A percentile compares a stretch with the other conserved stretches of the same genome.
These are phyloP conservation scores for Engystomops pustulosus DNA, from an alignment of 2,113 vertebrate species.

Conservation along the genomic window DNA sequence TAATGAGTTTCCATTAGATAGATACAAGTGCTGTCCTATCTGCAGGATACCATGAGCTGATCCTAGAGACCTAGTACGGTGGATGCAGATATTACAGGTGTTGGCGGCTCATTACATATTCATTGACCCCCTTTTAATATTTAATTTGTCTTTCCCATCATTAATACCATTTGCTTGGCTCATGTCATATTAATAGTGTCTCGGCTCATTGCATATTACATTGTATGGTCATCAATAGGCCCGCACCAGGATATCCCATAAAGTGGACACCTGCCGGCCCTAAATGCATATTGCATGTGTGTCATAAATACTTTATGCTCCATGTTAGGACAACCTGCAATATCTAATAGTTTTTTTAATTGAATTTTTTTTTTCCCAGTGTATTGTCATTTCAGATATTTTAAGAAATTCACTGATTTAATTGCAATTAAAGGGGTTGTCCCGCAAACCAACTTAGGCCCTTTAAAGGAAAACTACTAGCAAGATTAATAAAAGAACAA, in stretches of 20 bases:
- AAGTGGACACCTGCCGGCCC: background rate
- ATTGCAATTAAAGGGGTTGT: too few relatives aligned
- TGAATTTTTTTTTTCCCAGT: background rate
- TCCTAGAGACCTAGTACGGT: too few relatives aligned
- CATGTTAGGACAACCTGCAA: background rate
- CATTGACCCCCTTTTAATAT: background rate
- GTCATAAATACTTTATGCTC: background rate
- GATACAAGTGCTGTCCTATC: too few relatives aligned
- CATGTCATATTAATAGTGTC: slow-evolving; percentile 18
- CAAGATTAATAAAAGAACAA: too few relatives aligned
- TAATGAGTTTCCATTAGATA: too few relatives aligned
- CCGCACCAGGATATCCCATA: background rate
- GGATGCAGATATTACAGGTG: too few relatives aligned
- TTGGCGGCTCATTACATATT: background rate
- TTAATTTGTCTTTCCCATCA: background rate
- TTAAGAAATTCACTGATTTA: too few relatives aligned
- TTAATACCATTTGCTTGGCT: background rate
- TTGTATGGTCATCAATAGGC: background rate
- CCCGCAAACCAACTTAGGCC: too few relatives aligned
- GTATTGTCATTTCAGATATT: background rate
- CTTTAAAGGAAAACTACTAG: too few relatives aligned
- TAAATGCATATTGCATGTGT: slow-evolving; percentile 1
- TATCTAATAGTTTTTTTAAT: background rate
- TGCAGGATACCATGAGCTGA: too few relatives aligned
- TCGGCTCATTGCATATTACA: background rate